A percentile compares a stretch with the other conserved stretches of the same genome.
Conservation (phyloP, 1,140 invertebrate species). For the Aricia agestis region DNA sequence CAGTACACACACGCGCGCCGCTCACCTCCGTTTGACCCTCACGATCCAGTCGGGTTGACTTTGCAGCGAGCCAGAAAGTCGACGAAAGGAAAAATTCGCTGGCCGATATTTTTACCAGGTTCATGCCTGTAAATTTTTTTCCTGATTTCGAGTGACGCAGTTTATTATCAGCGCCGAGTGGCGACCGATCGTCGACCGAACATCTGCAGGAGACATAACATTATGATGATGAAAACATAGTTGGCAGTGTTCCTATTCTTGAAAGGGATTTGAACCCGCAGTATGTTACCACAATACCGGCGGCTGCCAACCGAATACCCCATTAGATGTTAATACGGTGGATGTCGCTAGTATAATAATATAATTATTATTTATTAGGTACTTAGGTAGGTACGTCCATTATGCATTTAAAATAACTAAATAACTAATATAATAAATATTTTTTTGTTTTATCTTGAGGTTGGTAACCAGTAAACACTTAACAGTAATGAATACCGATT, state of each 20-base stretch:
- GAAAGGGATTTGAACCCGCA: slow-evolving; percentile 6
- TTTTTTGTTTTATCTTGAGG: no score
- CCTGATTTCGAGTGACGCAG: neutral
- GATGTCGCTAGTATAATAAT: neutral
- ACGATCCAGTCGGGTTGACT: neutral
- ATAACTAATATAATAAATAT: no score
- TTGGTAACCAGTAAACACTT: no score
- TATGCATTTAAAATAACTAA: no score
- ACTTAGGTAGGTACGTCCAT: no score
- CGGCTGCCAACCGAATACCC: neutral
- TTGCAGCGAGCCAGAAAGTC: neutral
- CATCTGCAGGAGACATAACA: neutral
- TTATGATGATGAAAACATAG: neutral
- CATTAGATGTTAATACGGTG: neutral
- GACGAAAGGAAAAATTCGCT: neutral
- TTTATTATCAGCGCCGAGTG: neutral
- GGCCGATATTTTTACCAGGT: no score
- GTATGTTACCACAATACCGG: neutral
- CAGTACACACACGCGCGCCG: neutral
- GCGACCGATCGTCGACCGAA: neutral
- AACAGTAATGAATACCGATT: no score
- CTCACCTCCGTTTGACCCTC: slow-evolving; percentile 54
- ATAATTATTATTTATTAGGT: neutral
- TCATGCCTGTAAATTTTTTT: neutral
- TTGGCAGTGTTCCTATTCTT: slow-evolving; percentile 10